Evolutionary conservation across 1,140 invertebrate genomes (phyloP).

Genomic region (Berghia stephanieae): DNA sequence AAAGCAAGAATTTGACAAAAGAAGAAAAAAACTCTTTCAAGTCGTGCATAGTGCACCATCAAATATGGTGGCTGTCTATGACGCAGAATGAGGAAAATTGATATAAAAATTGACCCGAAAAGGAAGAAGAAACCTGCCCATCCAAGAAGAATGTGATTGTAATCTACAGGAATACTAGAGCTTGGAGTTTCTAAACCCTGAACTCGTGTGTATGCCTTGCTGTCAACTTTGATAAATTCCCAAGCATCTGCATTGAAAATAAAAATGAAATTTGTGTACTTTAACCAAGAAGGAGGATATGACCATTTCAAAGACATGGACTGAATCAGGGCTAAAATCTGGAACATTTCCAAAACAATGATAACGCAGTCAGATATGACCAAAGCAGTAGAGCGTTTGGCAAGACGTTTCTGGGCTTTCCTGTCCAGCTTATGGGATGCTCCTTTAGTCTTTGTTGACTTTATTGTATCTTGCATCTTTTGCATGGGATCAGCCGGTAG

Average conservation of each 20-base stretch:
- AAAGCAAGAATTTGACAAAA: slow-evolving; percentile 54
- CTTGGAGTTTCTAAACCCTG: slow-evolving; percentile 52
- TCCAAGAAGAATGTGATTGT: slow-evolving; percentile 44
- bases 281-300: slow-evolving; percentile 51
- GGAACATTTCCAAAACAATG: slow-evolving; percentile 53
- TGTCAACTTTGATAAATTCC: slow-evolving; percentile 58
- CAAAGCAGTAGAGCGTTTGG: slow-evolving; percentile 49
- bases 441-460: neutral
- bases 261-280: slow-evolving; percentile 52
- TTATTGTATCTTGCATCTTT: neutral
- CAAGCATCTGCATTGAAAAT: slow-evolving; percentile 58
- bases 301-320: slow-evolving; percentile 58
- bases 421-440: slow-evolving; percentile 27
- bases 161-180: slow-evolving; percentile 42
- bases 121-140: slow-evolving; percentile 42
- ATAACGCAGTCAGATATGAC: slow-evolving; percentile 50
- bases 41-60: slow-evolving; percentile 44
- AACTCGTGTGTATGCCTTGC: slow-evolving; percentile 46
- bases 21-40: slow-evolving; percentile 47
- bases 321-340: slow-evolving; percentile 57
- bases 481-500: neutral
- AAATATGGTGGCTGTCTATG: slow-evolving; percentile 43
- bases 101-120: slow-evolving; percentile 34
- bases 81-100: slow-evolving; percentile 41
- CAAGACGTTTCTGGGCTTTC: neutral